phyloP scores from a whole-genome alignment of 2,797 vertebrate species.

The Cossypha polioptera region DNA sequence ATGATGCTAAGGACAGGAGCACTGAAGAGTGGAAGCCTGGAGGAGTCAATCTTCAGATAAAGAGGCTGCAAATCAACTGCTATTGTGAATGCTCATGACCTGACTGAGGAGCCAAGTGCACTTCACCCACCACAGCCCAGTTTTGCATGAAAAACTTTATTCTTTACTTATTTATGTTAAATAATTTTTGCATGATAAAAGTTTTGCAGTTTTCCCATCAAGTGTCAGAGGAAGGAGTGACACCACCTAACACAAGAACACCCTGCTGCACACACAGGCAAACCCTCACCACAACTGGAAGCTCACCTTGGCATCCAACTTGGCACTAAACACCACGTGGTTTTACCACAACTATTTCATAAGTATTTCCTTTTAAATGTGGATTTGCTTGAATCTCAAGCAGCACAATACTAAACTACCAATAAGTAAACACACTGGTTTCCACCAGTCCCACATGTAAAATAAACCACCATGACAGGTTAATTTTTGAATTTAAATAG shows the following conservation, averaged over 20 bases:
- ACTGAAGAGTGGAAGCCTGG: neutral
- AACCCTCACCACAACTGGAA: neutral
- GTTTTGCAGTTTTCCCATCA: neutral
- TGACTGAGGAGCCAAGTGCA: neutral
- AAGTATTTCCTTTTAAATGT: neutral
- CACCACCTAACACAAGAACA: neutral
- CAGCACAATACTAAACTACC: neutral
- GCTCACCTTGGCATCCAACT: neutral
- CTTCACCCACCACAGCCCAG: too few relatives aligned
- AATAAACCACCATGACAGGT: fast-evolving
- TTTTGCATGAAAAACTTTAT: neutral
- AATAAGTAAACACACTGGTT: neutral
- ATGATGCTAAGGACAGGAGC: neutral
- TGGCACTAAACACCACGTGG: fast-evolving
- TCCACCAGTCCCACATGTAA: neutral
- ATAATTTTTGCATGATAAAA: neutral
- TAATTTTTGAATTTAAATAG: neutral
- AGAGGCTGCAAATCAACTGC: neutral
- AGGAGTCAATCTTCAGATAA: neutral
- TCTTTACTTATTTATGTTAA: too few relatives aligned
- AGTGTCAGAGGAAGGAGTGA: neutral
- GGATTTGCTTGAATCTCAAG: neutral
- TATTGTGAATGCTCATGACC: neutral
- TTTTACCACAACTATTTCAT: neutral
- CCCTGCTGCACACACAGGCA: neutral